Conservation (phyloP, 53 echinoderm and acorn worm genomes). For the Zoroaster sp. region DNA sequence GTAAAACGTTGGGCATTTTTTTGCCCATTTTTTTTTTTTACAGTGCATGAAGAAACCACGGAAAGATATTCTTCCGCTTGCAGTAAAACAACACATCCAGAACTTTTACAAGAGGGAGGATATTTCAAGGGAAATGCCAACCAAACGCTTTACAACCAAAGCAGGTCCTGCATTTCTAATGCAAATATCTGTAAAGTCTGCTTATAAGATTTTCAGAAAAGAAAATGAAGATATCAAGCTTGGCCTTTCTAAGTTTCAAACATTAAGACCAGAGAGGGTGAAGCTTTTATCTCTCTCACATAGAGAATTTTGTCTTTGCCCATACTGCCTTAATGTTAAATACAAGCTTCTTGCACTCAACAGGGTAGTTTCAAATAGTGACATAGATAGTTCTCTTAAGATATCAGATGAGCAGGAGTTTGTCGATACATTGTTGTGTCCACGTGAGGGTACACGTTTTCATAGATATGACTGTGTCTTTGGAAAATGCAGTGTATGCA, state of each 20-base stretch:
- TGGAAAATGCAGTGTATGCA: conserved; percentile 6
- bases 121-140: conserved; percentile 46
- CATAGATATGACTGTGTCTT: conserved; percentile 16
- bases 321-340: conserved; percentile 20
- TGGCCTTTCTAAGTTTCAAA: conserved; percentile 17
- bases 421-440: not conserved
- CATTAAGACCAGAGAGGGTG: conserved; percentile 10
- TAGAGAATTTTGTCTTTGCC: conserved; percentile 8
- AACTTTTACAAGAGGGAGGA: conserved; percentile 56
- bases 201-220: conserved; percentile 33
- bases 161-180: conserved; percentile 36
- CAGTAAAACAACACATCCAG: conserved; percentile 18
- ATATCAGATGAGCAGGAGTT: conserved; percentile 30
- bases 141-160: conserved; percentile 41
- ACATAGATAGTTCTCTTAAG: conserved; percentile 27
- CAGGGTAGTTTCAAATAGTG: conserved; percentile 3
- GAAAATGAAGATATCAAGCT: conserved; percentile 9
- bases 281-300: not conserved
- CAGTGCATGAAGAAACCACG: conserved; percentile 14
- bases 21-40: too few species aligned
- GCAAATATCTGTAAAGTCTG: conserved; percentile 38
- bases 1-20: too few species aligned
- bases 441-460: not conserved
- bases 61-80: conserved; percentile 14
- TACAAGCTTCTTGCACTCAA: conserved; percentile 34